Evolutionary conservation across 1,140 invertebrate genomes (phyloP).

Genomic region (Chrysomallon squamiferum): DNA sequence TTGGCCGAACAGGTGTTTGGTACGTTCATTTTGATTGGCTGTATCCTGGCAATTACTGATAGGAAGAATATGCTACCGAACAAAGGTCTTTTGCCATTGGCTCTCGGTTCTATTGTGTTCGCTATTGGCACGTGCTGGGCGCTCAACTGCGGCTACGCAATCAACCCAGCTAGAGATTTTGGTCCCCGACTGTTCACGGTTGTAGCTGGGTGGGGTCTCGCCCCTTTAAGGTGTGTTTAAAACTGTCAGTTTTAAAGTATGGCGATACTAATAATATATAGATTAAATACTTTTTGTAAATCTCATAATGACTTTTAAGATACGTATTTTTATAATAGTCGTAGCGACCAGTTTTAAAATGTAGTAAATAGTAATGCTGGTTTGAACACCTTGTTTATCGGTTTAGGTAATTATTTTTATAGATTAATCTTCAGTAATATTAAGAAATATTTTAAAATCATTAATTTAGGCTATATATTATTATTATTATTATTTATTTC

Average conservation of each 20-base stretch:
- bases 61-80: constrained; percentile 61
- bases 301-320: not conserved
- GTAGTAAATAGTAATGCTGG: not conserved
- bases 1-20: constrained; percentile 68
- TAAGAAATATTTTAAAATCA: not conserved
- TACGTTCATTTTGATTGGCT: constrained; percentile 67
- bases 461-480: not conserved
- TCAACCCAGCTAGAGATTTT: constrained; percentile 72
- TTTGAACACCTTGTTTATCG: not conserved
- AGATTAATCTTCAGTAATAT: not conserved
- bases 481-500: not conserved
- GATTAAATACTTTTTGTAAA: not conserved
- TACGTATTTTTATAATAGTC: too few relatives aligned
- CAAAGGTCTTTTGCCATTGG: constrained; percentile 62
- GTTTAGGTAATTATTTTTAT: not conserved
- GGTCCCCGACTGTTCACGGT: constrained; percentile 68
- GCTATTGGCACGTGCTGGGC: constrained; percentile 66
- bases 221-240: constrained; percentile 65
- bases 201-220: constrained; percentile 66
- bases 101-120: constrained; percentile 66
- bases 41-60: constrained; percentile 67
- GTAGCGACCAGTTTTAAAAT: not conserved
- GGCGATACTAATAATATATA: too few relatives aligned
- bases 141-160: constrained; percentile 68
- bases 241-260: too few relatives aligned